phyloP scores from a whole-genome alignment of 1,140 invertebrate genomes.

The Ctenoplectra terminalis region DNA sequence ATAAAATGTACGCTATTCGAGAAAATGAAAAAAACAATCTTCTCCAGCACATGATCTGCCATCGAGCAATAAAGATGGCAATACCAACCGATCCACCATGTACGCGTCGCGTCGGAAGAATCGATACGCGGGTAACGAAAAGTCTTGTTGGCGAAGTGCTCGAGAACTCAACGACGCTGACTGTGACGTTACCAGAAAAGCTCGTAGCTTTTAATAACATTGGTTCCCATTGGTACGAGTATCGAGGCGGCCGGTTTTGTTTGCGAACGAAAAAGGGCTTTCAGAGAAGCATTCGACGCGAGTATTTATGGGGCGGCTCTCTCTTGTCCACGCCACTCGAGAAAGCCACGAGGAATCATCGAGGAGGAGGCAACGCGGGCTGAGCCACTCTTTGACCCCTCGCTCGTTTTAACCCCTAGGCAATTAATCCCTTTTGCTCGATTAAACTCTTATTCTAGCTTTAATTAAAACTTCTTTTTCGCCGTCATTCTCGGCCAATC shows the following conservation, averaged over 20 bases:
- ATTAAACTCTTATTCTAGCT: conserved; percentile 77
- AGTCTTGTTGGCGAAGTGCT: conserved; percentile 27
- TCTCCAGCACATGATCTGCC: background rate
- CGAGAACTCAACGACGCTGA: conserved; percentile 18
- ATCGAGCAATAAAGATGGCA: background rate
- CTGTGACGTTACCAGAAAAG: conserved; percentile 20
- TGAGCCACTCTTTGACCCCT: conserved; percentile 65
- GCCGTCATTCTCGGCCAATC: conserved; percentile 40
- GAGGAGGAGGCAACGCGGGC: conserved; percentile 12
- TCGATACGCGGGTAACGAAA: conserved; percentile 30
- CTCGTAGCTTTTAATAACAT: conserved; percentile 54
- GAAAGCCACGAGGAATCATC: conserved; percentile 48
- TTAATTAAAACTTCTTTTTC: conserved; percentile 77
- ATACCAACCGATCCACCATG: background rate
- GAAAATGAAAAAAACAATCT: background rate
- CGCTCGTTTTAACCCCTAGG: conserved; percentile 65
- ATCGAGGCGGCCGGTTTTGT: conserved; percentile 47
- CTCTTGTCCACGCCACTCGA: conserved; percentile 52
- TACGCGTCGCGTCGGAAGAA: background rate
- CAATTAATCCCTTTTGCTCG: conserved; percentile 77
- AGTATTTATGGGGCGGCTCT: conserved; percentile 61
- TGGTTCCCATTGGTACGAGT: conserved; percentile 42
- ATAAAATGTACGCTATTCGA: background rate
- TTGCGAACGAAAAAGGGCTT: conserved; percentile 57
- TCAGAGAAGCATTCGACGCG: conserved; percentile 56